These are phyloP conservation scores for Aricia agestis DNA, from an alignment of 1,140 invertebrate genomes.

Conservation along the genomic window DNA sequence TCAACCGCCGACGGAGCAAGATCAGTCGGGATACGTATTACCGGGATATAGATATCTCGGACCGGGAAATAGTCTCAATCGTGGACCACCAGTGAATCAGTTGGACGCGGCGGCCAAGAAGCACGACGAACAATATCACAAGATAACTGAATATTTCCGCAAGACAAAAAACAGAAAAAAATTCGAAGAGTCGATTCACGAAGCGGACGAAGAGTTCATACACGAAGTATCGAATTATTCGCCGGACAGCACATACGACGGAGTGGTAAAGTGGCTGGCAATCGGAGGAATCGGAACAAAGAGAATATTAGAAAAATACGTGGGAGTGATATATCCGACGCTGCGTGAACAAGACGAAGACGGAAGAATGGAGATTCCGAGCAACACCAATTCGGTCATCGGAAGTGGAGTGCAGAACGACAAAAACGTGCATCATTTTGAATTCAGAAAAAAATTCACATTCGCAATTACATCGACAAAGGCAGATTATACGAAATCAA, in stretches of 20 bases:
- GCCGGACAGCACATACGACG: neutral
- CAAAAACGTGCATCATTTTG: neutral
- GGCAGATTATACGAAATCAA: no score
- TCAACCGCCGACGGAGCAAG: no score
- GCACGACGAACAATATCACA: no score
- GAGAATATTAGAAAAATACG: neutral
- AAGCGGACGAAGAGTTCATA: constrained; percentile 2
- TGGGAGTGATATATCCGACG: constrained; percentile 3
- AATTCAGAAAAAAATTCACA: constrained; percentile 6
- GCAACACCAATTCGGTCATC: no score
- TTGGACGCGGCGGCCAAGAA: no score
- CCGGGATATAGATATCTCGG: no score
- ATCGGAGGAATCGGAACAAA: constrained; percentile 8
- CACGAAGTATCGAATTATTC: neutral
- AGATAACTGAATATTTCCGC: no score
- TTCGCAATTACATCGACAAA: constrained; percentile 12
- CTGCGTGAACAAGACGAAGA: neutral
- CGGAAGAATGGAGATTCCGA: constrained; percentile 3
- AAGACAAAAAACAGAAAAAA: no score
- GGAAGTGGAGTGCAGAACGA: constrained; percentile 13
- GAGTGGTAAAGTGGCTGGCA: neutral
- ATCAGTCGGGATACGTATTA: no score
- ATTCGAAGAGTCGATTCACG: neutral
- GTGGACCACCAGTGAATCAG: no score
- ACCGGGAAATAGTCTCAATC: no score